Evolutionary conservation across 2,888 invertebrate species (phyloP).

Genomic region (Priocnemis perturbator): DNA sequence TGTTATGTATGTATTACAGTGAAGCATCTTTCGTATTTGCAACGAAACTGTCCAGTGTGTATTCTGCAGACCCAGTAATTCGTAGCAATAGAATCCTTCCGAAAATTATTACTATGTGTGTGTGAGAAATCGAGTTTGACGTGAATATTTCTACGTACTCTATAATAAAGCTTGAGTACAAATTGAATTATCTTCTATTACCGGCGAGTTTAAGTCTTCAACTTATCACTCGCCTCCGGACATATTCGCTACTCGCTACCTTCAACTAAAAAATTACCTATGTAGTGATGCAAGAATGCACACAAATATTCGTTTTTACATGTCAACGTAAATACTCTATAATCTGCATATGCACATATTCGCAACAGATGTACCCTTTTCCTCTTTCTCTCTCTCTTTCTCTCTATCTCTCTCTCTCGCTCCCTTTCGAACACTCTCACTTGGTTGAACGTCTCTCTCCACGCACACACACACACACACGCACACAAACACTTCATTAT

Average conservation of each 20-base stretch:
- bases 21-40: slow-evolving; percentile 23
- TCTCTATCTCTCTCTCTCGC: slow-evolving; percentile 8
- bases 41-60: slow-evolving; percentile 28
- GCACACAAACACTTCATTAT: not conserved
- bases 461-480: no score
- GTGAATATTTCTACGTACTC: slow-evolving; percentile 48
- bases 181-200: slow-evolving; percentile 57
- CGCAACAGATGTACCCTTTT: not conserved
- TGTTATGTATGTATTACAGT: slow-evolving; percentile 10
- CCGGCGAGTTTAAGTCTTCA: slow-evolving; percentile 43
- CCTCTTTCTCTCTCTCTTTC: slow-evolving; percentile 4
- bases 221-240: slow-evolving; percentile 33
- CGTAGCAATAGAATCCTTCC: slow-evolving; percentile 37
- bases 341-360: no score
- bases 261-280: slow-evolving; percentile 36
- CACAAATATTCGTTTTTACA: slow-evolving; percentile 44
- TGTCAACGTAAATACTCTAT: slow-evolving; percentile 10
- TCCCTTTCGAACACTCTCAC: not conserved
- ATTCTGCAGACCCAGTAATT: slow-evolving; percentile 22
- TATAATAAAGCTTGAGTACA: slow-evolving; percentile 53
- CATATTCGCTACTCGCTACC: slow-evolving; percentile 32
- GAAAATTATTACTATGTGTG: slow-evolving; percentile 51
- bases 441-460: not conserved
- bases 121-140: slow-evolving; percentile 50
- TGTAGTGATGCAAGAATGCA: slow-evolving; percentile 41